These are phyloP conservation scores for Dinoponera quadriceps DNA, from an alignment of 1,140 invertebrate genomes.

Conservation along the genomic window DNA sequence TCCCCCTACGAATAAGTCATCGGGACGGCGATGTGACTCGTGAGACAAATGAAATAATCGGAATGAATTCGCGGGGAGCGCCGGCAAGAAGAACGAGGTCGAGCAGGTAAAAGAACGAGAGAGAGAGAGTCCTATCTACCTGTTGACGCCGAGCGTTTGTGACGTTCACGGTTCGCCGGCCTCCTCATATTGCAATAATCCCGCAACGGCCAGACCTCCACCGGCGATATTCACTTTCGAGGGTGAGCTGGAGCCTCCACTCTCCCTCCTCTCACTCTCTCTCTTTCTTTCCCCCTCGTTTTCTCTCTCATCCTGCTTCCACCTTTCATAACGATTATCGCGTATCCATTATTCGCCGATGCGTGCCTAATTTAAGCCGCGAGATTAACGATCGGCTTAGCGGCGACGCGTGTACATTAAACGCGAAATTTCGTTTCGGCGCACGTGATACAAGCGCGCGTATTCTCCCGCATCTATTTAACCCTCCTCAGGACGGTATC, in stretches of 20 bases:
- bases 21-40: neutral
- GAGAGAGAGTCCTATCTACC: slow-evolving; percentile 49
- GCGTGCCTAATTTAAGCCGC: no score
- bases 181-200: slow-evolving; percentile 44
- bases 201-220: slow-evolving; percentile 13
- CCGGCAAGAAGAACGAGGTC: slow-evolving; percentile 21
- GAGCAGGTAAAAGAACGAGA: slow-evolving; percentile 27
- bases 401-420: no score
- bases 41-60: slow-evolving; percentile 56
- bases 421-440: no score
- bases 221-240: slow-evolving; percentile 24
- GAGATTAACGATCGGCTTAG: no score
- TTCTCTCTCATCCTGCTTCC: no score
- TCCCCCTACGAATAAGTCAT: slow-evolving; percentile 14
- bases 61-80: slow-evolving; percentile 33
- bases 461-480: neutral
- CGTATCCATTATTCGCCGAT: no score
- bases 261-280: no score
- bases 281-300: no score
- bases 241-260: neutral
- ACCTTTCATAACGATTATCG: no score
- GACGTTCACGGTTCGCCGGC: slow-evolving; percentile 43
- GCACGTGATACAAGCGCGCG: no score
- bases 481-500: neutral
- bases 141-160: slow-evolving; percentile 53